Percentiles rank a stretch among this genome's conserved stretches.
These are phyloP conservation scores for Campoplex capitator DNA, from an alignment of 2,888 invertebrate species.

Conservation along the genomic window DNA sequence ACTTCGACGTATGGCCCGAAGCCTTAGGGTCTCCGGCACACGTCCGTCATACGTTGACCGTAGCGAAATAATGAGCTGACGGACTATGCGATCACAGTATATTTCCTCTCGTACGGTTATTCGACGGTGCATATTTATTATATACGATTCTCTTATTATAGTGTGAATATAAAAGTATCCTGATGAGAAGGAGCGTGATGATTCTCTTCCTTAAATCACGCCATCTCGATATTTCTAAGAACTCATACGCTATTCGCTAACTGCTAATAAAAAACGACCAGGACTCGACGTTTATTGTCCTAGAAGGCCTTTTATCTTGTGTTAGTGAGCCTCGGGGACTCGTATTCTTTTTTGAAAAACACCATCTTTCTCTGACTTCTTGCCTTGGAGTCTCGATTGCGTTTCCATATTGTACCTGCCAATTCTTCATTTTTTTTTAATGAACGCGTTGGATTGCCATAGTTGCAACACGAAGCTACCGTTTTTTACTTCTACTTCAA, in stretches of 20 bases:
- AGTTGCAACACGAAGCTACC: neutral
- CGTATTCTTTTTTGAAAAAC: neutral
- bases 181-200: conserved; percentile 25
- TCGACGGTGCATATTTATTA: conserved; percentile 47
- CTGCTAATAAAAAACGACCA: conserved; percentile 15
- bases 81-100: conserved; percentile 57
- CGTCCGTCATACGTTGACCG: conserved; percentile 76
- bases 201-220: conserved; percentile 59
- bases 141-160: conserved; percentile 52
- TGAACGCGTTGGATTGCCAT: neutral
- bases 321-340: neutral
- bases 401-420: neutral
- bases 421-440: neutral
- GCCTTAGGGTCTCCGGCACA: conserved; percentile 68
- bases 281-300: conserved; percentile 39
- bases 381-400: neutral
- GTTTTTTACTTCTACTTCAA: neutral
- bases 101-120: conserved; percentile 30
- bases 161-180: conserved; percentile 12
- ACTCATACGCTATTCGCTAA: conserved; percentile 3
- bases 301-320: neutral
- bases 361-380: neutral
- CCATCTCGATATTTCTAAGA: conserved; percentile 5
- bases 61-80: conserved; percentile 75
- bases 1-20: conserved; percentile 70